These are phyloP conservation scores for Simalia tracyae DNA, from an alignment of 2,797 vertebrate genomes.

Conservation along the genomic window DNA sequence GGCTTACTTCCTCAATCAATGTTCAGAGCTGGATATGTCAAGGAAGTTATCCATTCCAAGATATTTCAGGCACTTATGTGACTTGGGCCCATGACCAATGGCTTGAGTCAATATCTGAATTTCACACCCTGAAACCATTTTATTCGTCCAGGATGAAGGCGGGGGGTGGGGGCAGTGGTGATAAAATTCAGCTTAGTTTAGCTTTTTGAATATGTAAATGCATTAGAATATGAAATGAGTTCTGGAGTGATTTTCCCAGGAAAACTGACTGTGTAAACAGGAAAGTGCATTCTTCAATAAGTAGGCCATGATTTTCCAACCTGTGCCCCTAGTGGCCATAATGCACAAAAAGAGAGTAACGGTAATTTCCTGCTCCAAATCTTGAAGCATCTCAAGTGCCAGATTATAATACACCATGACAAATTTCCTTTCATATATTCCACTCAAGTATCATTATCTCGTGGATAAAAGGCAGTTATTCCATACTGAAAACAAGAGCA, in stretches of 20 bases:
- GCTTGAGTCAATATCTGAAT: neutral
- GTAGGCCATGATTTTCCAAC: neutral
- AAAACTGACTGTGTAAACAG: neutral
- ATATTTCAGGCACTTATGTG: neutral
- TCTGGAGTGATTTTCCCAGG: neutral
- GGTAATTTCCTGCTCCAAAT: neutral
- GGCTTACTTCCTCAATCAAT: neutral
- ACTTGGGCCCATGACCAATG: neutral
- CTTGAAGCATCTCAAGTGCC: neutral
- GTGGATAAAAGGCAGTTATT: neutral
- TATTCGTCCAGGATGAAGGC: neutral
- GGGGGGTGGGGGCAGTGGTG: neutral
- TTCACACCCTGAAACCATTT: neutral
- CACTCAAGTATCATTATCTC: neutral
- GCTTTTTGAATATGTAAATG: neutral
- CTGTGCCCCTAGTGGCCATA: neutral
- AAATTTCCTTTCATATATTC: neutral
- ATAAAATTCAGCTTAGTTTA: neutral
- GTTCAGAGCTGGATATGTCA: neutral
- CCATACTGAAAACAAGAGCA: neutral
- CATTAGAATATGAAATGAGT: neutral
- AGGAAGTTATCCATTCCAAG: neutral
- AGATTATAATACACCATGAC: neutral
- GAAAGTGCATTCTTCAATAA: neutral
- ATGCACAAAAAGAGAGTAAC: neutral